phyloP scores from a whole-genome alignment of 2,797 vertebrate species.

The Myripristis murdjan region DNA sequence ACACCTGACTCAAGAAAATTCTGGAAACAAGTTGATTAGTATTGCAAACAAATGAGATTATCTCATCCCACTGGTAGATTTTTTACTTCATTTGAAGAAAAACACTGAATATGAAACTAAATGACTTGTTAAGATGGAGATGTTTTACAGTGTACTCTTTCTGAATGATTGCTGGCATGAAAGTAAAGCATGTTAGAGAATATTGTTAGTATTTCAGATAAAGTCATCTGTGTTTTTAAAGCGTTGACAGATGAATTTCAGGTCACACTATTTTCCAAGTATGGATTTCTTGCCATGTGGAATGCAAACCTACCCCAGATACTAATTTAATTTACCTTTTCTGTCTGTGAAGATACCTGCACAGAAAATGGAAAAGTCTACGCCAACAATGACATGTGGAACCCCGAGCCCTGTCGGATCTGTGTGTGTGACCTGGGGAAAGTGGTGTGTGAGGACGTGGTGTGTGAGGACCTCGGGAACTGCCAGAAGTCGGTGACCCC shows the following conservation, averaged over 20 bases:
- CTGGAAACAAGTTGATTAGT: too few relatives aligned
- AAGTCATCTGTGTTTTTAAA: too few relatives aligned
- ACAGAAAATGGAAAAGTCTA: slow-evolving; percentile 41
- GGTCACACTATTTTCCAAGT: too few relatives aligned
- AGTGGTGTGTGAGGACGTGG: slow-evolving; percentile 57
- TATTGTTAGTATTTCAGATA: background rate
- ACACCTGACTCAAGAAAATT: too few relatives aligned
- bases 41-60: too few relatives aligned
- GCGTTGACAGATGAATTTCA: too few relatives aligned
- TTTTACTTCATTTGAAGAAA: too few relatives aligned
- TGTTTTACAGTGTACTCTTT: too few relatives aligned
- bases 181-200: background rate
- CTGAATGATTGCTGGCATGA: background rate
- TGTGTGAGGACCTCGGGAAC: slow-evolving; percentile 57
- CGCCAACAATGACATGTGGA: slow-evolving; percentile 58
- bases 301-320: background rate
- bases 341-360: slow-evolving; percentile 54
- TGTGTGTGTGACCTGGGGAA: slow-evolving; percentile 54
- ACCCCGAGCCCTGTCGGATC: slow-evolving; percentile 47
- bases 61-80: too few relatives aligned
- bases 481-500: slow-evolving; percentile 33
- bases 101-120: too few relatives aligned
- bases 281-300: too few relatives aligned
- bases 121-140: too few relatives aligned
- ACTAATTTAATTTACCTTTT: slow-evolving; percentile 41